phyloP scores from a whole-genome alignment of 1,140 invertebrate species.

The Pemphigus obesinymphae region DNA sequence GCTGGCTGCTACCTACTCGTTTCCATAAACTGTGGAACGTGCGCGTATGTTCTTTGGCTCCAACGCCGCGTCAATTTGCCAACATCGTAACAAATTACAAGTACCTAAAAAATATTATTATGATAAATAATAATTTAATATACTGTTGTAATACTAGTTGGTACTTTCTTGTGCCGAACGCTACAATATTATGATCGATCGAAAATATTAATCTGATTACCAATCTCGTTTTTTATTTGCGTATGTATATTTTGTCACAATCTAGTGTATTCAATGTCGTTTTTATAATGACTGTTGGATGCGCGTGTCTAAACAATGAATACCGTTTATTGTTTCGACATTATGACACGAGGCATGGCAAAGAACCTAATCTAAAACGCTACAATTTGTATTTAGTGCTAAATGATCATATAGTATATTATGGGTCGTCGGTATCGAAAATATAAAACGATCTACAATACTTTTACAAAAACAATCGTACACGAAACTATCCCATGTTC shows the following conservation, averaged over 20 bases:
- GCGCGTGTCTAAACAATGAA: neutral
- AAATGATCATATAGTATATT: neutral
- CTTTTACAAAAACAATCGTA: neutral
- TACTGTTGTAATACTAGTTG: too few relatives aligned
- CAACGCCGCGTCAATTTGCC: too few relatives aligned
- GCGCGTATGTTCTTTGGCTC: too few relatives aligned
- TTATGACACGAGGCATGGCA: neutral
- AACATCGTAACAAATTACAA: too few relatives aligned
- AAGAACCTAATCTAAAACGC: neutral
- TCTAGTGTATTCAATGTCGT: neutral
- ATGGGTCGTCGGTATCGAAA: neutral
- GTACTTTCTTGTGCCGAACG: too few relatives aligned
- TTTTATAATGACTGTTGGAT: neutral
- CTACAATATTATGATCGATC: neutral
- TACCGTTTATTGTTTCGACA: neutral
- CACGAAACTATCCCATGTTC: neutral
- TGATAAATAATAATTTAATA: too few relatives aligned
- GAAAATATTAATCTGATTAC: neutral
- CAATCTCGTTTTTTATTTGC: too few relatives aligned
- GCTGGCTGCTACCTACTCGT: neutral
- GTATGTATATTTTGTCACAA: neutral
- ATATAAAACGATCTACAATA: neutral
- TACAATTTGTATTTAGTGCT: neutral
- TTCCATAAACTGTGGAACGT: too few relatives aligned
- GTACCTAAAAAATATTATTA: too few relatives aligned